phyloP scores from a whole-genome alignment of 2,888 invertebrate genomes.

The Tachina grossa region DNA sequence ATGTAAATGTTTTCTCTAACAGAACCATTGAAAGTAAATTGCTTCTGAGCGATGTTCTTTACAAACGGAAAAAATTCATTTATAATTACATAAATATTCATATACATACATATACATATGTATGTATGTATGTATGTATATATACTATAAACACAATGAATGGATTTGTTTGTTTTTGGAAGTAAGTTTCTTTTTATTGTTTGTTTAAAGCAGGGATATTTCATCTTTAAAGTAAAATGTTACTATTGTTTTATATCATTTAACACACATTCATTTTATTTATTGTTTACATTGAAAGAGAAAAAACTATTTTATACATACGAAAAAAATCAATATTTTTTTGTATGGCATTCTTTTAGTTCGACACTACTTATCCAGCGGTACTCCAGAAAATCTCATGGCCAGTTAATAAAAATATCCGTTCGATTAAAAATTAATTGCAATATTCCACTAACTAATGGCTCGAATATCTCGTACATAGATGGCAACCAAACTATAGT shows the following conservation, averaged over 20 bases:
- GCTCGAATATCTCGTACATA: too few relatives aligned
- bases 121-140: too few relatives aligned
- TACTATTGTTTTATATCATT: conserved; percentile 43
- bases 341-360: too few relatives aligned
- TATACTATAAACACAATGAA: conserved; percentile 17
- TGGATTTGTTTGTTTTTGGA: conserved; percentile 34
- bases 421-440: too few relatives aligned
- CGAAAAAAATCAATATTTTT: too few relatives aligned
- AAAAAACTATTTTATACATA: neutral
- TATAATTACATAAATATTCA: neutral
- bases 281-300: neutral
- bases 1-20: neutral
- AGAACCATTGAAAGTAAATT: neutral
- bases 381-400: too few relatives aligned
- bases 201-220: neutral
- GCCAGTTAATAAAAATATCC: too few relatives aligned
- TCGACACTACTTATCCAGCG: too few relatives aligned
- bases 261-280: conserved; percentile 11
- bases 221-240: neutral
- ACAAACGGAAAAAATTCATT: neutral
- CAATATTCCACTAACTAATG: too few relatives aligned
- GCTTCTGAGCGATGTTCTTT: neutral
- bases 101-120: too few relatives aligned
- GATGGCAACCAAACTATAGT: too few relatives aligned
- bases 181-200: neutral